Evolutionary conservation across 2,113 vertebrate species (phyloP).

Genomic region (Myiozetetes cayanensis): DNA sequence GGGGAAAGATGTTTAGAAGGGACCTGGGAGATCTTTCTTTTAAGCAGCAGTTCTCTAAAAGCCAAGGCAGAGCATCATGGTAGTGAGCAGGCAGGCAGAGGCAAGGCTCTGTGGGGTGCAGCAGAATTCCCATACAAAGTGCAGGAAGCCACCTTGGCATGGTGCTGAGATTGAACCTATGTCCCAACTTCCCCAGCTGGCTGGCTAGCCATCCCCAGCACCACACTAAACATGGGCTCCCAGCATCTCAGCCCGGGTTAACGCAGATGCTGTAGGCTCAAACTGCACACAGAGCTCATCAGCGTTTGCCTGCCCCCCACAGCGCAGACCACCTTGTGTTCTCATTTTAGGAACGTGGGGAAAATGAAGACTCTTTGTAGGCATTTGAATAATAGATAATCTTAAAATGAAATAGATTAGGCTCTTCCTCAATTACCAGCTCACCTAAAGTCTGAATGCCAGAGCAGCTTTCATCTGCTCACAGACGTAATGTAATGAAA

Average conservation of each 20-base stretch:
- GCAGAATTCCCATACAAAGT: neutral
- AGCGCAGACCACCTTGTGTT: neutral
- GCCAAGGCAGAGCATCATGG: rapidly evolving
- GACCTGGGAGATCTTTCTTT: neutral
- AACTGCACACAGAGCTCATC: neutral
- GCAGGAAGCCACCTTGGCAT: rapidly evolving
- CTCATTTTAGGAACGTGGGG: neutral
- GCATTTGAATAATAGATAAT: constrained; percentile 14
- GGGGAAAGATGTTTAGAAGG: neutral
- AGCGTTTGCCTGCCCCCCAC: neutral
- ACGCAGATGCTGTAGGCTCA: neutral
- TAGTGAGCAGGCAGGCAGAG: rapidly evolving
- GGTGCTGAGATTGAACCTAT: neutral
- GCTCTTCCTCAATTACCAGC: neutral
- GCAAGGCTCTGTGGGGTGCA: neutral
- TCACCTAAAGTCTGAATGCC: neutral
- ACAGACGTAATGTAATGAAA: constrained; percentile 7
- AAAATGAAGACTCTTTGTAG: neutral
- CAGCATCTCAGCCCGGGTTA: neutral
- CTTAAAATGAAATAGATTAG: constrained; percentile 12
- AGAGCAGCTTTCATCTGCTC: neutral
- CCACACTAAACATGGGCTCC: rapidly evolving
- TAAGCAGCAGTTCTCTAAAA: neutral
- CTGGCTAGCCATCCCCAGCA: neutral
- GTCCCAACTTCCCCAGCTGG: neutral